Base-by-base conservation (phyloP, 2,888 invertebrate genomes). In the Platerodrilus igneus region DNA sequence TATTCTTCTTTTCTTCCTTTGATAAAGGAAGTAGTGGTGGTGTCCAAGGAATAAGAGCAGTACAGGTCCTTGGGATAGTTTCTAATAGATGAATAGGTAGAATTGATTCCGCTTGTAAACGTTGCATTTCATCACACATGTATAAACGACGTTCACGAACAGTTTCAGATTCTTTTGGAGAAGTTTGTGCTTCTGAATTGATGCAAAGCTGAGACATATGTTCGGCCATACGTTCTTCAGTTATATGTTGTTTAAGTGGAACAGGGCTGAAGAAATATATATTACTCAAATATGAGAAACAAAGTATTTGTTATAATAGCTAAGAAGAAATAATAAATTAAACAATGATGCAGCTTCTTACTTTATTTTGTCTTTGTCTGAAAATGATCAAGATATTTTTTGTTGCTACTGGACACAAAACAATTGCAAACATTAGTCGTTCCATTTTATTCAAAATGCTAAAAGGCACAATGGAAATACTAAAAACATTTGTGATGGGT, bases 201-300 rank as follows among this genome's bases (percentile, higher is more conserved):
- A 89, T 86, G 59, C 86, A 86, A 18, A 89, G 70, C 20, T 81
- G 77, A 50, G 77, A 81, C 47, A 89, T 75, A 57, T 87, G 86
- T 14, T 83, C 86, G 0, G 86, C 82, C 80, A 89, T 88, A 64
- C 83, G 85, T 58, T 88, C 88, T 62, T 88, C 88, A 0, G 86
- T 86, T 47, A 88, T 86, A 22, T 82, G 74, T 60, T 86, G 85
- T 59, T 89, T 89, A 4, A 73, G 60, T 27, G 79, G 54, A 30
- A 55, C 58, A 8, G 51, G 41, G 15, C 64, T 64, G 38, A 17
- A 54, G 41, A 37, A 25, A 36, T n/a, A n/a, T n/a, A n/a, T n/a
- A n/a, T n/a, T n/a, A n/a, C n/a, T n/a, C n/a, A n/a, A n/a, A n/a
- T 17, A n/a, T n/a, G n/a, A n/a, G n/a, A n/a, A n/a, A n/a, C n/a